Base-by-base conservation (phyloP, 2,797 vertebrate species). In the Falco columbarius region DNA sequence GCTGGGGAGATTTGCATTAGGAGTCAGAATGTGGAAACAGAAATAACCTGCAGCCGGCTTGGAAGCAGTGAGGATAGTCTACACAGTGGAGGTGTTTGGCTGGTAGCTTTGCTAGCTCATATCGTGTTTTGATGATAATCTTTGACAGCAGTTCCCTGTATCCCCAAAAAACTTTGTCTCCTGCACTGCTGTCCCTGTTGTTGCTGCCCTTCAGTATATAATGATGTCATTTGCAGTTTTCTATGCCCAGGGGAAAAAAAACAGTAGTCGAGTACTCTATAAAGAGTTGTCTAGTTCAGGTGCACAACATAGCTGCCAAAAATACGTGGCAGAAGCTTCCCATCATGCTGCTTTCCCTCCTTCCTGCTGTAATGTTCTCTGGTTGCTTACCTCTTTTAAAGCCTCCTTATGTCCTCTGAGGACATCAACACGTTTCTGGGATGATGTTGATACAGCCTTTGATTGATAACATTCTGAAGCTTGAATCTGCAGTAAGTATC, bases 111-210 rank as follows among this genome's bases (percentile, higher is more conserved):
- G 79, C 59, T 81, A 63, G 63, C 72, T 86, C 59, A 54, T 16
- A 54, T 74, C 49, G 2, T 10, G 20, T 91, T 89, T 73, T 13
- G 22, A 24, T 82, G 30, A 55, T 93, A 14, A 55, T 52, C 79
- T 90, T 83, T 71, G 79, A 76, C 65, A 73, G 79, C 38, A 34
- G 32, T 70, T 90, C 38, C 27, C 63, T 42, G 9, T 67, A 8
- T 73, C 24, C 27, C 52, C 38, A 79, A 79, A 79, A 49, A 11
- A 0, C n/a, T 10, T 7, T 5, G 10, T 59, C 24, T 76, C 32
- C 61, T 42, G 18, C 36, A 12, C 62, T 8, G 1, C 44, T 79
- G 0, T 79, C 26, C 17, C 36, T 67, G 29, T 44, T 7, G 0
- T 34, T 47, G 26, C 65, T 83, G 63, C 68, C 67, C 81, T 86